These are phyloP conservation scores for Piaya cayana DNA, from an alignment of 2,113 vertebrate species.

Conservation along the genomic window DNA sequence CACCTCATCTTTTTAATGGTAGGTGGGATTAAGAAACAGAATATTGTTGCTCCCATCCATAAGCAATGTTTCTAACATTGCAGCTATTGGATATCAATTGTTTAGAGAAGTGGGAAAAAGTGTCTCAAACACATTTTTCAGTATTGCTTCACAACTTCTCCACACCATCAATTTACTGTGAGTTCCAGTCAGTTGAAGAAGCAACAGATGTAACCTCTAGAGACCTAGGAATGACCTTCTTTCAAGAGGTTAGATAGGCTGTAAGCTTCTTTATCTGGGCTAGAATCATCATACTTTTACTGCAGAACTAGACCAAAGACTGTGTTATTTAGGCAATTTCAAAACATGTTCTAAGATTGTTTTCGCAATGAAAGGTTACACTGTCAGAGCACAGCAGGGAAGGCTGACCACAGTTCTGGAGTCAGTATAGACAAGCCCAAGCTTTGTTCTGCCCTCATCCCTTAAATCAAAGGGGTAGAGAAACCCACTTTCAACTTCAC, in stretches of 20 bases:
- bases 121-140: not conserved
- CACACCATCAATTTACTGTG: not conserved
- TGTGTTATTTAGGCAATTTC: not conserved
- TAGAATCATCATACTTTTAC: not conserved
- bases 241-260: not conserved
- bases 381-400: slow-evolving; percentile 19
- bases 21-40: not conserved
- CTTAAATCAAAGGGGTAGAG: not conserved
- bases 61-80: not conserved
- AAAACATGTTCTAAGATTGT: slow-evolving; percentile 7
- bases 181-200: not conserved
- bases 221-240: not conserved
- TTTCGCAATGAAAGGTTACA: slow-evolving; percentile 44
- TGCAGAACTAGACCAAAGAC: not conserved
- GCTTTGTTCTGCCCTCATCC: slow-evolving; percentile 35
- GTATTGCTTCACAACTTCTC: not conserved
- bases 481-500: not conserved
- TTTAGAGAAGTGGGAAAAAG: slow-evolving; percentile 3
- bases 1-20: not conserved
- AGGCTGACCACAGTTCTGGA: not conserved
- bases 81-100: not conserved
- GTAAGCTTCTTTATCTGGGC: not conserved
- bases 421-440: not conserved
- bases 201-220: not conserved
- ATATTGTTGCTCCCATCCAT: not conserved